Evolutionary conservation across 2,888 invertebrate species (phyloP).

Genomic region (Heliconius charithonia): DNA sequence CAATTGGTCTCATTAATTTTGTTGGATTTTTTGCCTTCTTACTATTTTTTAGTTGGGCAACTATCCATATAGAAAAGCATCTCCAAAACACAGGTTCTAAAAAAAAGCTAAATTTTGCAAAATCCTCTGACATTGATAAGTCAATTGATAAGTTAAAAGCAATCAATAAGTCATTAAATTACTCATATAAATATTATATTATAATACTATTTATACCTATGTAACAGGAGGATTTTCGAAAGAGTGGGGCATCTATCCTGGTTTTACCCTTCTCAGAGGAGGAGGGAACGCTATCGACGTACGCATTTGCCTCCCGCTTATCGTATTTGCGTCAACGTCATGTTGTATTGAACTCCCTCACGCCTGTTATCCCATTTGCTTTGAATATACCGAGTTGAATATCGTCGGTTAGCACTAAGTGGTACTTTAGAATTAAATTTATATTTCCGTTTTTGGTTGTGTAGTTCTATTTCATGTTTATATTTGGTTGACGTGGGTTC

Average conservation of each 20-base stretch:
- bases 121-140: too few relatives aligned
- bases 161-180: too few relatives aligned
- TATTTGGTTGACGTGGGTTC: not conserved
- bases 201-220: not conserved
- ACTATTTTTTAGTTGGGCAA: too few relatives aligned
- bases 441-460: not conserved
- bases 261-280: not conserved
- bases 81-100: too few relatives aligned
- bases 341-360: conserved; percentile 20
- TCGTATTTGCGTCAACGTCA: conserved; percentile 32
- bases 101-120: too few relatives aligned
- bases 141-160: too few relatives aligned
- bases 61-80: too few relatives aligned
- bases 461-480: not conserved
- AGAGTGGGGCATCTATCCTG: not conserved
- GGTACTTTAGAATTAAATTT: conserved; percentile 5
- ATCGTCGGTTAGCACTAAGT: not conserved
- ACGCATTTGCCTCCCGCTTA: conserved; percentile 31
- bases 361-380: conserved; percentile 16
- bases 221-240: not conserved
- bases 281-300: conserved; percentile 23
- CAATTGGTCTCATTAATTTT: too few relatives aligned
- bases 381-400: conserved; percentile 6
- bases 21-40: too few relatives aligned
- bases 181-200: too few relatives aligned